A percentile compares a stretch with the other conserved stretches of the same genome.
These are phyloP conservation scores for Eidolon dupreanum DNA, from an alignment of 2,797 vertebrate genomes.

Conservation along the genomic window DNA sequence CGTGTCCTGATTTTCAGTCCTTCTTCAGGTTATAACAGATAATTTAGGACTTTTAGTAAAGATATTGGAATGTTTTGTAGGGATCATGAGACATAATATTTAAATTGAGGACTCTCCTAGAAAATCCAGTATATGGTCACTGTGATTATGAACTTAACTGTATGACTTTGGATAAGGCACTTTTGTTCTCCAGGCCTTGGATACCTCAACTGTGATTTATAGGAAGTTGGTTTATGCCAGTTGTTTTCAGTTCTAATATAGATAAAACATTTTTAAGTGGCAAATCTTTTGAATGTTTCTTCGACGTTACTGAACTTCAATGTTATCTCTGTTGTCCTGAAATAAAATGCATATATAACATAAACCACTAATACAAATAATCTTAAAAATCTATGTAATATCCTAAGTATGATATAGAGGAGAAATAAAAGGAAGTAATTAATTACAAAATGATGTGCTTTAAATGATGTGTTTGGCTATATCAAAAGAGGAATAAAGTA, in stretches of 20 bases:
- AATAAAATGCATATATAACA: neutral
- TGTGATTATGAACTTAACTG: neutral
- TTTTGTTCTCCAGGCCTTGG: neutral
- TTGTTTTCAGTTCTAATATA: neutral
- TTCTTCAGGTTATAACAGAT: neutral
- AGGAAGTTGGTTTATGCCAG: neutral
- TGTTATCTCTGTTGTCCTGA: neutral
- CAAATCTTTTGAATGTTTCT: neutral
- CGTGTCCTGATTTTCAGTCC: neutral
- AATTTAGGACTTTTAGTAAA: neutral
- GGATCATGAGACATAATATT: neutral
- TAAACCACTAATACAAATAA: neutral
- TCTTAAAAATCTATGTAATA: neutral
- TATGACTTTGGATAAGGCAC: neutral
- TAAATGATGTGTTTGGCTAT: neutral
- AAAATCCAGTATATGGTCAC: neutral
- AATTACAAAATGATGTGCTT: neutral
- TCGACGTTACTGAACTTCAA: neutral
- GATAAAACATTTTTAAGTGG: neutral
- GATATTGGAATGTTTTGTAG: neutral
- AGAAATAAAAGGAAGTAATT: neutral
- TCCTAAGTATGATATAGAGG: neutral
- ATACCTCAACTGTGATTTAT: neutral
- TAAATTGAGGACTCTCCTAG: neutral
- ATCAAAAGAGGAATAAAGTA: neutral